Evolutionary conservation across 2,888 invertebrate genomes (phyloP), one percentile per base, ranked within the genome.

Genomic region (Girardia tigrina): DNA sequence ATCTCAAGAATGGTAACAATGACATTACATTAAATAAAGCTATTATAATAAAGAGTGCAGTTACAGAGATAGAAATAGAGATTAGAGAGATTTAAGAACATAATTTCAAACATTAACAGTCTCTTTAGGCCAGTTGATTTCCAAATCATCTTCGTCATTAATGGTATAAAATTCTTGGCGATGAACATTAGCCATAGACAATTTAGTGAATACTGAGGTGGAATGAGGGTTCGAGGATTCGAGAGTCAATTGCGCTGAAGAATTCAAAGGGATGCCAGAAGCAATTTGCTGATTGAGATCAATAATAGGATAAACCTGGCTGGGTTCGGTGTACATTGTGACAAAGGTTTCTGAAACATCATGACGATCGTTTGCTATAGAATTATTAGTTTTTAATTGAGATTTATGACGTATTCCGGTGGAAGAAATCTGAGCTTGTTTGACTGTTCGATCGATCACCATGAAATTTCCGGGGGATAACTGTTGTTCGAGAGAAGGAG

Each of bases 91-190:
- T n/a, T n/a, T n/a, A n/a, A 56, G n/a, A 56, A 20, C 23, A 56
- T 56, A 56, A 56, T 20, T 56, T 56, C n/a, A 56, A 23, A 56
- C 74, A 23, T 69, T 27, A 28, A 75, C 75, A 42, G 75, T 76
- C 2, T 76, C 76, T 69, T 76, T 42, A 28, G 77, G 77, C 77
- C 77, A 77, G 26, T 76, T 77, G 29, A 77, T 77, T 28, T 77
- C 77, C 1, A 77, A 69, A 71, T 77, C 77, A 27, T 77, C 77
- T 8, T 26, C 42, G 20, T 77, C 77, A 6, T 28, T 75, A 12
- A 76, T 75, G 1, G 73, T 74, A 26, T 76, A 76, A 29, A 76
- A 76, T 26, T 76, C 76, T 23, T 76, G 42, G 14, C 70, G 75
- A 4, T 69, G 70, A 56, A 71, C 29, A 27, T 69, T 29, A 71